Base-by-base conservation (phyloP, 2,888 invertebrate genomes). In the Cryptus viduatorius region DNA sequence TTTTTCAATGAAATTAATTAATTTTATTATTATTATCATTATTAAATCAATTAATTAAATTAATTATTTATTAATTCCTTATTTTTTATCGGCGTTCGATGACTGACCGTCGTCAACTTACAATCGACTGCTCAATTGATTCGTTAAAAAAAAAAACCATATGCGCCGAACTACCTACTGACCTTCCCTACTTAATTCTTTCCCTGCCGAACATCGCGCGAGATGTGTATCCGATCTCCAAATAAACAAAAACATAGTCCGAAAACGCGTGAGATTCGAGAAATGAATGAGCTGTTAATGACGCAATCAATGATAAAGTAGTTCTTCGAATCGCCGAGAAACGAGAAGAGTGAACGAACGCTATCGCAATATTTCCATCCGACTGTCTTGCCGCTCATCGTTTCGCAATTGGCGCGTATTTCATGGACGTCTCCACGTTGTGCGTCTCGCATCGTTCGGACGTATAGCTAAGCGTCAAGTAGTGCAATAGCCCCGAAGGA, bases 351-450 rank as follows among this genome's bases (percentile, higher is more conserved):
- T 44, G 48, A 53, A 19, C 19, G 71, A 37, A 78, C 31, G 19
- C 37, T 48, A 48, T 77, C 59, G 59, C 59, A 48, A 77, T 71
- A 16, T 72, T 77, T 71, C 46, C n/a, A 59, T 71, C 64, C 19
- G 67, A 61, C 64, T 53, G 16, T 79, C 53, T 42, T 61, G 48
- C 10, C 67, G 46, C 69, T 68, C 73, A 50, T 56, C 16, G 73
- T 75, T 79, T 77, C 72, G 71, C 59, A 77, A 82, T 69, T 78
- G 2, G 4, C 50, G 24, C 56, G 59, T 50, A 46, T 31, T 53
- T 64, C 56, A 5, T 19, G 46, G 61, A 64, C 53, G 56, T 77
- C 12, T 67, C 31, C 64, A 71, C 81, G 50, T 37, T 71, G 46
- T 42, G 56, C 53, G 44, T 71, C 76, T 64, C 71, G 71, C 71